Evolutionary conservation across 2,797 vertebrate species (phyloP).

Genomic region (Geotrypetes seraphini): DNA sequence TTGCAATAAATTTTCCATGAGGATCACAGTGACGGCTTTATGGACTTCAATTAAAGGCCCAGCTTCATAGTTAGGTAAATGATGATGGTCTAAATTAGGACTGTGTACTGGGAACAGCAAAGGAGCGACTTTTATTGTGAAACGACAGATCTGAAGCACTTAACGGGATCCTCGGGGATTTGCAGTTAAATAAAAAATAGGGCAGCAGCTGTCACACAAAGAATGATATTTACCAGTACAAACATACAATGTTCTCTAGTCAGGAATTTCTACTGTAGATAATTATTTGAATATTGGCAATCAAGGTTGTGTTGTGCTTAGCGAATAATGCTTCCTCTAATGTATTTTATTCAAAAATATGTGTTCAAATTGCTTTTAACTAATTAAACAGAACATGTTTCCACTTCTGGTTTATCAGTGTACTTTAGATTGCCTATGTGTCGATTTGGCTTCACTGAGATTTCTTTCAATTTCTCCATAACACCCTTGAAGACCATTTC

Average conservation of each 20-base stretch:
- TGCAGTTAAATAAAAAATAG: slow-evolving; percentile 24
- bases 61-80: slow-evolving; percentile 7
- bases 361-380: too few relatives aligned
- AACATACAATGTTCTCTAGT: neutral
- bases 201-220: neutral
- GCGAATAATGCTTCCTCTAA: too few relatives aligned
- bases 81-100: neutral
- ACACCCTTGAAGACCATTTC: too few relatives aligned
- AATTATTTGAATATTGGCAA: neutral
- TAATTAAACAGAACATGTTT: too few relatives aligned
- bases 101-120: neutral
- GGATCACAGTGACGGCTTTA: slow-evolving; percentile 9
- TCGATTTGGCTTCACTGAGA: too few relatives aligned
- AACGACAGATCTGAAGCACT: slow-evolving; percentile 1
- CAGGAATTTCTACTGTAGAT: neutral
- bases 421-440: too few relatives aligned
- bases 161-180: slow-evolving; percentile 18
- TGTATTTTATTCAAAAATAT: too few relatives aligned
- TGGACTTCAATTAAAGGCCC: slow-evolving; percentile 13
- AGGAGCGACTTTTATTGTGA: neutral
- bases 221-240: neutral
- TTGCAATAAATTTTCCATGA: slow-evolving; percentile 23
- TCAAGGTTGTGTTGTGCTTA: neutral
- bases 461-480: too few relatives aligned
- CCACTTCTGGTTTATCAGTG: too few relatives aligned